phyloP scores from a whole-genome alignment of 2,113 vertebrate species.

The Oenanthe melanoleuca region DNA sequence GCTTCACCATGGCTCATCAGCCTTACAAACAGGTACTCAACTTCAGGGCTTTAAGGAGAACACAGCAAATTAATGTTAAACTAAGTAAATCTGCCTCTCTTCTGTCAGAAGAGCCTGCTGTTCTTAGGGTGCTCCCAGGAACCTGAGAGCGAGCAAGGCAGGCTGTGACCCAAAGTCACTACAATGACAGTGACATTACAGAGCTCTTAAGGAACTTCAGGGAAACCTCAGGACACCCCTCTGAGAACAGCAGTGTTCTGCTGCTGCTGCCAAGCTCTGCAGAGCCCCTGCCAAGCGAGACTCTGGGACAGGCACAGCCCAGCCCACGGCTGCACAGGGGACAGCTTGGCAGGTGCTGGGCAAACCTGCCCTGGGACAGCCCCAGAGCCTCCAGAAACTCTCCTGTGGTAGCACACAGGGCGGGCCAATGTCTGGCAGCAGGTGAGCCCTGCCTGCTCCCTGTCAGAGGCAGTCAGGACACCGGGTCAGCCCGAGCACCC shows the following conservation, averaged over 20 bases:
- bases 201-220: neutral
- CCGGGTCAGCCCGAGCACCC: rapidly evolving
- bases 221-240: neutral
- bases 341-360: neutral
- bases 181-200: neutral
- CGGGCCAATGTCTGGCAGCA: neutral
- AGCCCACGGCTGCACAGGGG: rapidly evolving
- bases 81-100: neutral
- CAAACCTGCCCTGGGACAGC: neutral
- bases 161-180: neutral
- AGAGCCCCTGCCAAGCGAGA: neutral
- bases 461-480: neutral
- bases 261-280: neutral
- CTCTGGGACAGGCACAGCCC: rapidly evolving
- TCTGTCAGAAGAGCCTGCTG: neutral
- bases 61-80: neutral
- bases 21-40: neutral
- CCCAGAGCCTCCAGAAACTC: neutral
- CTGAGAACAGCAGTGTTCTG: neutral
- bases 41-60: neutral
- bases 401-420: rapidly evolving
- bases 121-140: neutral
- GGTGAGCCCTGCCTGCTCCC: neutral
- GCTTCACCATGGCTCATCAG: neutral
- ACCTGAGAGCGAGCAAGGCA: neutral